A percentile compares a stretch with the other conserved stretches of the same genome.
phyloP scores from a whole-genome alignment of 2,888 invertebrate genomes.

The Spicauda simplicius region DNA sequence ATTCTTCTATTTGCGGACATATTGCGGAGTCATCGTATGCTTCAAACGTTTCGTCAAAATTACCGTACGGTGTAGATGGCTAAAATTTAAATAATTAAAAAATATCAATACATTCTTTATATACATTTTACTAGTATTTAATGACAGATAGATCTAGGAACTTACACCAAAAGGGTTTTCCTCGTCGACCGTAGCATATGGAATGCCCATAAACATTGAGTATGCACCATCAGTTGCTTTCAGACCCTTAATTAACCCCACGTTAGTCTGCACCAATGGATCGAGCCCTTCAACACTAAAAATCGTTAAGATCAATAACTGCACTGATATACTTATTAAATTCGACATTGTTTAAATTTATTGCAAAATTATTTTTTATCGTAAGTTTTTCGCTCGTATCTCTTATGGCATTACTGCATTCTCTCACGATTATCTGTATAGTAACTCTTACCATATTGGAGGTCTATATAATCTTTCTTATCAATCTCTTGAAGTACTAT shows the following conservation, averaged over 20 bases:
- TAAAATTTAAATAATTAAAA: slow-evolving; percentile 32
- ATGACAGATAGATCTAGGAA: slow-evolving; percentile 27
- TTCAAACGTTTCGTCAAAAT: slow-evolving; percentile 44
- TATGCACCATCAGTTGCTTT: slow-evolving; percentile 53
- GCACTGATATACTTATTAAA: background rate
- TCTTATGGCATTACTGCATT: background rate
- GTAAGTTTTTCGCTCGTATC: background rate
- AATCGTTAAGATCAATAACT: slow-evolving; percentile 1
- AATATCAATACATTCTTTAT: too few relatives aligned
- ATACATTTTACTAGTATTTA: too few relatives aligned
- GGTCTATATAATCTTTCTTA: background rate
- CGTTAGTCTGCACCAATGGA: slow-evolving; percentile 50
- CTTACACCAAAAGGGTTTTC: slow-evolving; percentile 68
- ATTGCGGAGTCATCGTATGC: slow-evolving; percentile 49
- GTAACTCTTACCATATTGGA: background rate
- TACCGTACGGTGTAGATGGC: slow-evolving; percentile 41
- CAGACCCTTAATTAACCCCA: slow-evolving; percentile 55
- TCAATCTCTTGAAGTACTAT: background rate
- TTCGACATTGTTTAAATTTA: slow-evolving; percentile 6
- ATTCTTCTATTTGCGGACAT: slow-evolving; percentile 53
- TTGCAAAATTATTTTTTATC: background rate
- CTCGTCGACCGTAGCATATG: slow-evolving; percentile 61
- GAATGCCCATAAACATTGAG: slow-evolving; percentile 64
- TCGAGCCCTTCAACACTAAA: slow-evolving; percentile 7
- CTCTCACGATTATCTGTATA: background rate